Base-by-base conservation (phyloP, 2,888 invertebrate genomes). In the Drosophila sordidula region DNA sequence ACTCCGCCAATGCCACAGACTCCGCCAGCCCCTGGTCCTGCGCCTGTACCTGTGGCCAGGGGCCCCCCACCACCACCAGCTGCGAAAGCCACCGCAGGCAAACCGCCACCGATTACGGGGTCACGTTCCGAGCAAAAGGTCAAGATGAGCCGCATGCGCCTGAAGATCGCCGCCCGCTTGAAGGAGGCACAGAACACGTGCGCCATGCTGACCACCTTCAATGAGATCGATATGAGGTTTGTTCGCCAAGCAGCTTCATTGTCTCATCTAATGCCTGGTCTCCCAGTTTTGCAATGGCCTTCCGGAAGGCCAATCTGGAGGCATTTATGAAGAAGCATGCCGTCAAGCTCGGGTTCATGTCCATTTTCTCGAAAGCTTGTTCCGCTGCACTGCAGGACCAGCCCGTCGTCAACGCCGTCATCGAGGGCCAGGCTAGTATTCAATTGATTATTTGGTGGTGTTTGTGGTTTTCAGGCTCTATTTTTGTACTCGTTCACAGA, bases 201-300 rank as follows among this genome's bases (percentile, higher is more conserved):
- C 92, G 99, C 99, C 0, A 99, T 99, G 98, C 93, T 99, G 78
- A 99, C 99, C 1, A 99, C 99, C 0, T 99, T 99, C 93, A 99
- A 99, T 93, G 99, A 99, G 94, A 95, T 99, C 78, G 99, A 99
- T 92, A 99, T 99, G 99, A 91, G 90, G 90, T 91, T 32, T 63
- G 75, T 39, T 26, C 8, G 8, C 1, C 26, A 4, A 16, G 4
- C 5, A 6, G 9, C 3, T 36, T n/a, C 12, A 12, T 6, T 8
- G 12, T 12, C 0, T 9, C 18, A 32, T 11, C 4, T 34, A 12
- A 34, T n/a, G 0, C 1, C 18, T 12, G 26, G 1, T 6, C 3
- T 6, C 11, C 0, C 90, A 97, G 99, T 78, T 95, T 95, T 89
- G 95, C 99, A 39, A 98, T 99, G 94, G 97, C 97, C 56, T 96